These are phyloP conservation scores for Apoda limacodes DNA, from an alignment of 2,888 invertebrate genomes.

Conservation along the genomic window DNA sequence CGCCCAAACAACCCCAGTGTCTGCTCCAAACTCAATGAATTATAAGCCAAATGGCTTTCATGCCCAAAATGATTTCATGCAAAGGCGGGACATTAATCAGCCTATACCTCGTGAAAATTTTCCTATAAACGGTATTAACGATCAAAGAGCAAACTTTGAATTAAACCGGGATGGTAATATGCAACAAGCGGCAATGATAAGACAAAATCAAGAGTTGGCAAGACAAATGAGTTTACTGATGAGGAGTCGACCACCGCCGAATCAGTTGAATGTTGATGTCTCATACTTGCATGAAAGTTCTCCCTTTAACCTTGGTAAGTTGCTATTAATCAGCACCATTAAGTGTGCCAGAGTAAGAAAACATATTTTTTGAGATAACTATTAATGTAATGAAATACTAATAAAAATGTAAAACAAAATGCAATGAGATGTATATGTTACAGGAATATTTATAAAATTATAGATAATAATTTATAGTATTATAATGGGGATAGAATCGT, in stretches of 20 bases:
- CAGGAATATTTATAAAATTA: no score
- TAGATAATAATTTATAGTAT: no score
- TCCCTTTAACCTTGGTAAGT: conserved; percentile 55
- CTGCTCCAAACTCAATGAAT: conserved; percentile 31
- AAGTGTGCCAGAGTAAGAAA: no score
- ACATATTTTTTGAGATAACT: no score
- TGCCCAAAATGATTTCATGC: conserved; percentile 44
- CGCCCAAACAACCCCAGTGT: conserved; percentile 32
- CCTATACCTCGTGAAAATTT: conserved; percentile 39
- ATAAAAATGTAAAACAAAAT: no score
- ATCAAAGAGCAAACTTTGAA: conserved; percentile 41
- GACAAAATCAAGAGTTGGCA: conserved; percentile 55
- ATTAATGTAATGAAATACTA: no score
- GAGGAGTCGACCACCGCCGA: conserved; percentile 52
- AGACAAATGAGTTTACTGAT: conserved; percentile 55
- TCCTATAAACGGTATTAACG: conserved; percentile 32
- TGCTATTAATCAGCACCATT: no score
- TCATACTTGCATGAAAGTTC: conserved; percentile 55
- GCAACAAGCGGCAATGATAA: conserved; percentile 42
- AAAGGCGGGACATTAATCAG: conserved; percentile 41
- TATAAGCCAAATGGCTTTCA: conserved; percentile 52
- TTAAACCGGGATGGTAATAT: conserved; percentile 33
- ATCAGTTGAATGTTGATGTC: conserved; percentile 55
- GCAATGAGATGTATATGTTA: no score
- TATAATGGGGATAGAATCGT: no score